Evolutionary conservation across 2,113 vertebrate genomes (phyloP).

Genomic region (Acrocephalus kingi): DNA sequence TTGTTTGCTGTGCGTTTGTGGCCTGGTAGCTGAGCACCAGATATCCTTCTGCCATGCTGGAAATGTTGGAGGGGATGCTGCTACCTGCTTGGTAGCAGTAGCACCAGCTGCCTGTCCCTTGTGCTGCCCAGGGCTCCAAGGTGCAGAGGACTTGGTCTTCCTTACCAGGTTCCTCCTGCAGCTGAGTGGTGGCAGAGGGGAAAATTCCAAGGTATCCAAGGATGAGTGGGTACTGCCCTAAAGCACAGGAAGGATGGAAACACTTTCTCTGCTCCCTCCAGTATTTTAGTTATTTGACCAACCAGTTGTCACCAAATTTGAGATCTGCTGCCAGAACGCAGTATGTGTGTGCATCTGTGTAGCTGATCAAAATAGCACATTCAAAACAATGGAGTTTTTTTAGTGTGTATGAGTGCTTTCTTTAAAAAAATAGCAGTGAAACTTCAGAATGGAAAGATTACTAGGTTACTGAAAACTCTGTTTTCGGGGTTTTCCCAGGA

Average conservation of each 20-base stretch:
- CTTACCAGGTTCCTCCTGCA: not conserved
- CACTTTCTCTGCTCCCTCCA: rapidly evolving
- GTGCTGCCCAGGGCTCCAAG: not conserved
- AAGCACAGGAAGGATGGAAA: not conserved
- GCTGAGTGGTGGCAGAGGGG: not conserved
- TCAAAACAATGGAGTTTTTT: not conserved
- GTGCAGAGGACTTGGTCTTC: not conserved
- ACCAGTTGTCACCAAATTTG: not conserved
- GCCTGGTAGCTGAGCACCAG: not conserved
- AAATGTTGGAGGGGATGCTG: not conserved
- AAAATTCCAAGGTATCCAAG: not conserved
- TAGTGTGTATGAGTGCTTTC: not conserved
- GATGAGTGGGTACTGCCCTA: not conserved
- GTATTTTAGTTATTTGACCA: not conserved
- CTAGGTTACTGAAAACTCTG: not conserved
- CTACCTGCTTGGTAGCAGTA: not conserved
- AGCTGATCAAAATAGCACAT: not conserved
- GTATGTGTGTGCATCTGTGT: not conserved
- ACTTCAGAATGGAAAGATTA: not conserved
- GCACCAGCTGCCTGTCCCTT: not conserved
- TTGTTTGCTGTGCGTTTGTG: not conserved
- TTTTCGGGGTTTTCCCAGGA: not conserved
- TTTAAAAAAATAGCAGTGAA: not conserved
- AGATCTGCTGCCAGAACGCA: not conserved
- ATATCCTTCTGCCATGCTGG: not conserved